Evolutionary conservation across 2,888 invertebrate species (phyloP).

Genomic region (Lochmaea crataegi): DNA sequence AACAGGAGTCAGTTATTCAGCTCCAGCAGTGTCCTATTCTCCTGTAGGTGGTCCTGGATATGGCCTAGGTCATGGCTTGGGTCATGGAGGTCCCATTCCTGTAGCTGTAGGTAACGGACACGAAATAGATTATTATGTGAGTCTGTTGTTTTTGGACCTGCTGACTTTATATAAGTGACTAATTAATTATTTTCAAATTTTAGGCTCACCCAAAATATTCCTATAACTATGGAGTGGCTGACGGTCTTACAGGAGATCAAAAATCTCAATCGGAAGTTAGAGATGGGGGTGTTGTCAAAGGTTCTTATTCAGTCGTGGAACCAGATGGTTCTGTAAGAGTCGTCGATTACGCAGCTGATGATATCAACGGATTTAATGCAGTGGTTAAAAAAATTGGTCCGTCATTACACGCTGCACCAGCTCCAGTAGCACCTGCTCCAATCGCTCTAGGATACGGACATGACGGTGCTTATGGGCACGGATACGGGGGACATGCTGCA

Average conservation of each 20-base stretch:
- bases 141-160: constrained; percentile 22
- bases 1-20: constrained; percentile 31
- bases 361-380: constrained; percentile 60
- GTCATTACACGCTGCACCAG: constrained; percentile 57
- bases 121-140: constrained; percentile 53
- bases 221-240: constrained; percentile 62
- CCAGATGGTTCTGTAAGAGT: constrained; percentile 69
- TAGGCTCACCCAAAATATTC: constrained; percentile 61
- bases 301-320: constrained; percentile 66
- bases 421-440: constrained; percentile 33
- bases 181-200: constrained; percentile 18
- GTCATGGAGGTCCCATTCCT: constrained; percentile 42
- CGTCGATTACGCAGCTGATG: constrained; percentile 69
- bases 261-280: constrained; percentile 61
- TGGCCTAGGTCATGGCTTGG: constrained; percentile 18
- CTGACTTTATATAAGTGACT: no score
- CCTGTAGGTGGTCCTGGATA: background rate
- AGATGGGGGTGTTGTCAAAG: constrained; percentile 64
- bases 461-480: constrained; percentile 29
- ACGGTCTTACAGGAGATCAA: constrained; percentile 60
- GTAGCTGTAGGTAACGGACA: constrained; percentile 45
- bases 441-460: constrained; percentile 35
- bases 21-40: constrained; percentile 34
- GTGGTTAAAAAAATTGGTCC: constrained; percentile 62
- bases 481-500: constrained; percentile 39